Base-by-base conservation (phyloP, 2,113 vertebrate genomes). In the Callipepla californica region DNA sequence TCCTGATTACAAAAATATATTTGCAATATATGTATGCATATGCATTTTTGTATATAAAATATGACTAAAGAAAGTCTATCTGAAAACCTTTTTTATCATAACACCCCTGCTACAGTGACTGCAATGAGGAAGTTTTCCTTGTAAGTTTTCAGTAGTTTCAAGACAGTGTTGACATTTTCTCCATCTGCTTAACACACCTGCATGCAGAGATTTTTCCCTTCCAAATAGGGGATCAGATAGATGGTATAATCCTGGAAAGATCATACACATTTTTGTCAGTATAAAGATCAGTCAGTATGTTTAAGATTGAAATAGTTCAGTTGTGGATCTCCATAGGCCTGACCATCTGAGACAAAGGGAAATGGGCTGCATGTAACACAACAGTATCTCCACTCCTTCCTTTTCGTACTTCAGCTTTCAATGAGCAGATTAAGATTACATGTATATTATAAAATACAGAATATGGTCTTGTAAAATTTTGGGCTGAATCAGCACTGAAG, bases 311-410 rank as follows among this genome's bases (percentile, higher is more conserved):
- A 69, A 59, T 6, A 45, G 26, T 34, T 66, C 32, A 61, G 5
- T 6, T 50, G 42, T 34, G 22, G 5, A 1, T 78, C 16, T 85
- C 45, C 7, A 6, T 7, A 10, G 7, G 42, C 63, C 26, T 73
- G 5, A 11, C 8, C 4, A 70, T 44, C 30, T 61, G 38, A 32
- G n/a, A 69, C n/a, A 74, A 11, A 42, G 21, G 15, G 5, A 69
- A 68, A 62, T 4, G 0, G 25, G 4, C 8, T 28, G 8, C 13
- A 21, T 1, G 0, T 26, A 12, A 47, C 15, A 9, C 25, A 34
- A 2, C 19, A 80, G 40, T 2, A 74, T 12, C 8, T 63, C 30
- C 1, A 1, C 17, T 55, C 22, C 20, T 65, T 48, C 16, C 13
- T 15, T 32, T 30, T 26, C 25, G 22, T 68, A 74, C 55, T 78